Base-by-base conservation (phyloP, 2,113 vertebrate species). In the Penelope pileata region DNA sequence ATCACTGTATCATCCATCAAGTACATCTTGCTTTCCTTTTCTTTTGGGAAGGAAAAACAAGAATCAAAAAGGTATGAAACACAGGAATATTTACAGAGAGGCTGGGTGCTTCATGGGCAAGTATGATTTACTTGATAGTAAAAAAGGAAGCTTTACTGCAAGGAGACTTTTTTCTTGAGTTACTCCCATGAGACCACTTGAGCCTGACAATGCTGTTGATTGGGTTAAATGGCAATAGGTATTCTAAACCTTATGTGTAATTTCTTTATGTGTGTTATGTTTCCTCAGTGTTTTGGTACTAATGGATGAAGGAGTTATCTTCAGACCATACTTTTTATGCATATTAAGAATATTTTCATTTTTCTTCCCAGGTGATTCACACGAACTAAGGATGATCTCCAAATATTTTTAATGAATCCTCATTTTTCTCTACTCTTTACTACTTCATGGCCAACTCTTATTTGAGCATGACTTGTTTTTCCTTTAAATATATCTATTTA, bases 341-440 rank as follows among this genome's bases (percentile, higher is more conserved):
- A 11, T 26, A 42, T 16, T 42, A 43, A 16, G 74, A 82, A 77
- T 22, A 0, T 0, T n/a, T 56, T 56, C 8, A 4, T 3, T 36
- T 53, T 42, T 78, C 50, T 69, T 63, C 4, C 10, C 10, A 45
- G 15, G 4, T 45, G 56, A 9, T 4, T 21, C 8, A 51, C 10
- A 34, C 14, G 4, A 3, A 68, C 3, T 40, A 36, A 62, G 13
- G 7, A 74, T 30, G 7, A 66, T 58, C 53, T 58, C 6, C 80
- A 70, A 40, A 1, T 10, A 43, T 36, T 77, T 66, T 34, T 48
- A 66, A 32, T 74, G 17, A 54, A 10, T 53, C 1, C 4, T 3
- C 2, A 4, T 78, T 86, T 78, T 66, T 11, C 8, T 2, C 1
- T n/a, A 7, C 10, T 60, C 5, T 66, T 80, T 43, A 43, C 2